Evolutionary conservation across 2,113 vertebrate genomes (phyloP).

Genomic region (Hippocampus mohnikei): DNA sequence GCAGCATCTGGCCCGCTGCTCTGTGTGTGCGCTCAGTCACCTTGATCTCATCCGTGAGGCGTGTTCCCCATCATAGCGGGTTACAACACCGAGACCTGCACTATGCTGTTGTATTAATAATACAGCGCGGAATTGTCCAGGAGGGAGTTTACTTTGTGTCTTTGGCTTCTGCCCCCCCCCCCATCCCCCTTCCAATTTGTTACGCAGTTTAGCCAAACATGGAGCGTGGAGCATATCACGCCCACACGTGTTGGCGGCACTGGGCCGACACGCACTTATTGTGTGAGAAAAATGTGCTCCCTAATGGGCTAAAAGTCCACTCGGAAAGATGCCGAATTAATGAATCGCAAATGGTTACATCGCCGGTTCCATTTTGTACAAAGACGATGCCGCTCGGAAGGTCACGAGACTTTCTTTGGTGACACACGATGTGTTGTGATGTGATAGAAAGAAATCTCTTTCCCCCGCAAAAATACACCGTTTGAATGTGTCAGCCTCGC

Average conservation of each 20-base stretch:
- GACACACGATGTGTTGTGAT: not conserved
- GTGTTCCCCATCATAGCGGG: slow-evolving; percentile 66
- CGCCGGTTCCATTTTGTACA: not conserved
- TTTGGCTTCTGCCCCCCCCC: slow-evolving; percentile 27
- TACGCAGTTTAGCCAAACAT: slow-evolving; percentile 77
- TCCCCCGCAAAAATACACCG: too few relatives aligned
- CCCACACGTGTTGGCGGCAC: slow-evolving; percentile 29
- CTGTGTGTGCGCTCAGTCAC: slow-evolving; percentile 68
- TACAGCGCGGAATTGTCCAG: slow-evolving; percentile 69
- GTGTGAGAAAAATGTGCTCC: slow-evolving; percentile 10
- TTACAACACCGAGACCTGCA: slow-evolving; percentile 49
- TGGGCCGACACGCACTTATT: slow-evolving; percentile 32
- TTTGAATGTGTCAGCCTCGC: too few relatives aligned
- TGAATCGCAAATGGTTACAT: not conserved
- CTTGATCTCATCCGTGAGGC: slow-evolving; percentile 69
- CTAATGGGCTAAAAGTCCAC: not conserved
- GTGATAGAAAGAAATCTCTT: not conserved
- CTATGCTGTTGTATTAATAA: slow-evolving; percentile 71
- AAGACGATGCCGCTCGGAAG: not conserved
- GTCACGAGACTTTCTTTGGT: not conserved
- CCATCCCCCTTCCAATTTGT: slow-evolving; percentile 60
- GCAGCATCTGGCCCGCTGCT: slow-evolving; percentile 50
- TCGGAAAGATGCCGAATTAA: slow-evolving; percentile 19
- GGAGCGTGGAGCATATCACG: slow-evolving; percentile 38
- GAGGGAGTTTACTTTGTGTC: slow-evolving; percentile 65